Evolutionary conservation across 2,888 invertebrate species (phyloP).

Genomic region (Spodoptera picta): DNA sequence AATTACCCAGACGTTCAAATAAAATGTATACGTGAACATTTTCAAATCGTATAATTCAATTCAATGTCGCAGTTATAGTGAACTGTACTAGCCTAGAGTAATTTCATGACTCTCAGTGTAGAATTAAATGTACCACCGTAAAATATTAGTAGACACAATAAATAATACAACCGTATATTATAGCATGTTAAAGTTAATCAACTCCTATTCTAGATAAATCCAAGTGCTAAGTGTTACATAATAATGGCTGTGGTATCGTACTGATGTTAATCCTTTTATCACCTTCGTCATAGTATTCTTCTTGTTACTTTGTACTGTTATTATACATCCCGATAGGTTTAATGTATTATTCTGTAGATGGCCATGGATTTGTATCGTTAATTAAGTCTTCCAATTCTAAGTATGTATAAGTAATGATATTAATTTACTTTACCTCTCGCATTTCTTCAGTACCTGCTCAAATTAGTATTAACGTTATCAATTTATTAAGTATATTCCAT

Average conservation of each 20-base stretch:
- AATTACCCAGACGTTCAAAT: conserved; percentile 64
- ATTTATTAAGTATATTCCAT: conserved; percentile 60
- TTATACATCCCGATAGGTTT: conserved; percentile 70
- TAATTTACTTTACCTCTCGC: conserved; percentile 69
- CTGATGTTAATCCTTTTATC: conserved; percentile 82
- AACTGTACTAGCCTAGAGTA: conserved; percentile 48
- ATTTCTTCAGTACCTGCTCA: conserved; percentile 81
- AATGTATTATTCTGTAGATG: conserved; percentile 72
- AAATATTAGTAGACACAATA: conserved; percentile 60
- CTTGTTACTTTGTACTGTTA: conserved; percentile 68
- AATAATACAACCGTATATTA: conserved; percentile 63
- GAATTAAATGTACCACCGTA: conserved; percentile 55
- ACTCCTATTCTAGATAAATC: conserved; percentile 74
- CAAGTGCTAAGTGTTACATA: conserved; percentile 84
- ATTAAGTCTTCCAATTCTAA: conserved; percentile 86
- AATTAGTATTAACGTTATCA: conserved; percentile 70
- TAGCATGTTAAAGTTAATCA: conserved; percentile 65
- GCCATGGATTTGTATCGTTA: conserved; percentile 82
- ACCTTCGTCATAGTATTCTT: conserved; percentile 72
- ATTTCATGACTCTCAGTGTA: conserved; percentile 60
- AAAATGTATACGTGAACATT: conserved; percentile 70
- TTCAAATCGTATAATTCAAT: conserved; percentile 45
- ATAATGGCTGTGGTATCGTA: conserved; percentile 88
- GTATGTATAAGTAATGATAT: conserved; percentile 73
- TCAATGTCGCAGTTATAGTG: conserved; percentile 46